Conservation (phyloP, 2,797 vertebrate species). For the Peromyscus melanophrys region DNA sequence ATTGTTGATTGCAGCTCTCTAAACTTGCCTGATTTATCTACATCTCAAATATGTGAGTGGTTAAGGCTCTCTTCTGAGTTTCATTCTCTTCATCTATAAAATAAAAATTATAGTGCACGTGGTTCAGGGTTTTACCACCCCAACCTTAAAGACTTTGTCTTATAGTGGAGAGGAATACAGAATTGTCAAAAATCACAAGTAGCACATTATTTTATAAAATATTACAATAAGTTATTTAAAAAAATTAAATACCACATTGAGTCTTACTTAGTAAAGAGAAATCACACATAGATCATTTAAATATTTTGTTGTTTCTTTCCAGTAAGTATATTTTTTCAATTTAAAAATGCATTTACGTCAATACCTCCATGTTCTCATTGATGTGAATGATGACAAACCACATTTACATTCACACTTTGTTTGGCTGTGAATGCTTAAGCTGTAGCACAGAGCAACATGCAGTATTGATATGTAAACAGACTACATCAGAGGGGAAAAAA, state of each 20-base stretch:
- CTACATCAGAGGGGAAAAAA: slow-evolving; percentile 19
- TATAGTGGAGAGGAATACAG: background rate
- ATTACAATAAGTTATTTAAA: slow-evolving; percentile 22
- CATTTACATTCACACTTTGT: slow-evolving; percentile 11
- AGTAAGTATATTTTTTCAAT: background rate
- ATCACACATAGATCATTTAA: background rate
- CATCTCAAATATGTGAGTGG: background rate
- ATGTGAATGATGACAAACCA: slow-evolving; percentile 27
- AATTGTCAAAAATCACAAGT: background rate
- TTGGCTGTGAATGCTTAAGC: slow-evolving; percentile 59
- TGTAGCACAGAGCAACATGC: background rate
- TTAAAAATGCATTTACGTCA: slow-evolving; percentile 50
- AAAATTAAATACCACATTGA: background rate
- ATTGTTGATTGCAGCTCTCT: background rate
- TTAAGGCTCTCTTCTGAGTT: background rate
- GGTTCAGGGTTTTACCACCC: background rate
- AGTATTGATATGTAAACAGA: background rate
- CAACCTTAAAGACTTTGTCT: background rate
- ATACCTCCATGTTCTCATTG: slow-evolving; percentile 56
- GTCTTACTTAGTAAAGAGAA: slow-evolving; percentile 36
- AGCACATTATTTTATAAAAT: background rate
- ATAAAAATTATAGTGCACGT: background rate
- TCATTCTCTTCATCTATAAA: slow-evolving; percentile 22
- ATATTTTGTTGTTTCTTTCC: background rate
- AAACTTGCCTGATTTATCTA: background rate